These are phyloP conservation scores for Chauna torquata DNA, from an alignment of 2,113 vertebrate genomes.

Conservation along the genomic window DNA sequence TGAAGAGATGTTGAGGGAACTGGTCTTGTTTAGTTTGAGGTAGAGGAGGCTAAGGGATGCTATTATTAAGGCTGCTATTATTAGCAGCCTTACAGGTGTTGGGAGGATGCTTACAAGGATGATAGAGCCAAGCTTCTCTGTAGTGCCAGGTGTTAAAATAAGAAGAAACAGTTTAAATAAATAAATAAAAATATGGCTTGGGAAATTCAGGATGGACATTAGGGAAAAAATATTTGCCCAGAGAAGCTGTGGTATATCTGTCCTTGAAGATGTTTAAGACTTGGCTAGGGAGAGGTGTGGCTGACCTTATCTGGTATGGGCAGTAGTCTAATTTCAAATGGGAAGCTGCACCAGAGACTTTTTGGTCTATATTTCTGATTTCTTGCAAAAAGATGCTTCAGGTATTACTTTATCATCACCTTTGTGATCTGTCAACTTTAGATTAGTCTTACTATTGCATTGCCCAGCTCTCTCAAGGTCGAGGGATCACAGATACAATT, in stretches of 20 bases:
- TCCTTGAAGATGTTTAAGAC: not conserved
- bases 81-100: not conserved
- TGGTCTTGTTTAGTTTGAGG: not conserved
- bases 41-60: not conserved
- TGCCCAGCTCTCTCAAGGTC: not conserved
- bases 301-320: not conserved
- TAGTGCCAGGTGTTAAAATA: not conserved
- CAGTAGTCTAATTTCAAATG: not conserved
- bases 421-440: not conserved
- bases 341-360: not conserved
- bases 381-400: not conserved
- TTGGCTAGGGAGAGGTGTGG: not conserved
- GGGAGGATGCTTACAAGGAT: not conserved
- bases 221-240: not conserved
- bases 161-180: not conserved
- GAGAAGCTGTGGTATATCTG: not conserved
- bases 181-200: not conserved
- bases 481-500: not conserved
- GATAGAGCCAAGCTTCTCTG: not conserved
- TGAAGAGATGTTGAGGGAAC: not conserved
- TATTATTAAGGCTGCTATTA: no score
- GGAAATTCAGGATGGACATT: not conserved
- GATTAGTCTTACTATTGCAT: not conserved
- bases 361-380: not conserved
- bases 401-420: not conserved